Conservation (phyloP, 1,140 invertebrate species). For the Rhyzopertha dominica region DNA sequence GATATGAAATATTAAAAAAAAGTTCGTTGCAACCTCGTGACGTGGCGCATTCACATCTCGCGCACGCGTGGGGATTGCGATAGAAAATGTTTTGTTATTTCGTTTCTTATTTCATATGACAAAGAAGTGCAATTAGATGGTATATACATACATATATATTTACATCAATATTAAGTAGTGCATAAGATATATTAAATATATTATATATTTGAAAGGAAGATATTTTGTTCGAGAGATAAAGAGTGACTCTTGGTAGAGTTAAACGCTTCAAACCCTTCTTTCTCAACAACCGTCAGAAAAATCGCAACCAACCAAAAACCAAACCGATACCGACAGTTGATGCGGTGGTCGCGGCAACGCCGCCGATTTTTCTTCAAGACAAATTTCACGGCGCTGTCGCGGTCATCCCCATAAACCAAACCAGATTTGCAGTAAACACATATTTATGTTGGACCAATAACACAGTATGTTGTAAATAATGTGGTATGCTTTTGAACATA, state of each 20-base stretch:
- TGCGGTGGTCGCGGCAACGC: slow-evolving; percentile 1
- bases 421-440: slow-evolving; percentile 44
- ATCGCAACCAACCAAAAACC: slow-evolving; percentile 46
- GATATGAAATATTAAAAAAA: slow-evolving; percentile 32
- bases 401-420: slow-evolving; percentile 39
- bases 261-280: slow-evolving; percentile 39
- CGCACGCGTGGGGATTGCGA: neutral
- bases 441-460: slow-evolving; percentile 49
- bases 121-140: slow-evolving; percentile 53
- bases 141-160: slow-evolving; percentile 51
- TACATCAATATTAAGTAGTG: slow-evolving; percentile 51
- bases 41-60: slow-evolving; percentile 1
- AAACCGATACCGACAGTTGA: slow-evolving; percentile 48
- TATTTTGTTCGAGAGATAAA: slow-evolving; percentile 54
- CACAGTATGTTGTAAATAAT: slow-evolving; percentile 44
- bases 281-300: slow-evolving; percentile 44
- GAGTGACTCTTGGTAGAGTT: slow-evolving; percentile 53
- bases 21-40: neutral
- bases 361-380: slow-evolving; percentile 11
- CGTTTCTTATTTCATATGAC: slow-evolving; percentile 44
- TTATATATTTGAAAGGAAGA: slow-evolving; percentile 48
- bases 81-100: slow-evolving; percentile 2
- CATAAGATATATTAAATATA: slow-evolving; percentile 48
- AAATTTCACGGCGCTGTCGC: neutral
- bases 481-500: slow-evolving; percentile 47